These are phyloP conservation scores for Gobius niger DNA, from an alignment of 2,113 vertebrate genomes.

Conservation along the genomic window DNA sequence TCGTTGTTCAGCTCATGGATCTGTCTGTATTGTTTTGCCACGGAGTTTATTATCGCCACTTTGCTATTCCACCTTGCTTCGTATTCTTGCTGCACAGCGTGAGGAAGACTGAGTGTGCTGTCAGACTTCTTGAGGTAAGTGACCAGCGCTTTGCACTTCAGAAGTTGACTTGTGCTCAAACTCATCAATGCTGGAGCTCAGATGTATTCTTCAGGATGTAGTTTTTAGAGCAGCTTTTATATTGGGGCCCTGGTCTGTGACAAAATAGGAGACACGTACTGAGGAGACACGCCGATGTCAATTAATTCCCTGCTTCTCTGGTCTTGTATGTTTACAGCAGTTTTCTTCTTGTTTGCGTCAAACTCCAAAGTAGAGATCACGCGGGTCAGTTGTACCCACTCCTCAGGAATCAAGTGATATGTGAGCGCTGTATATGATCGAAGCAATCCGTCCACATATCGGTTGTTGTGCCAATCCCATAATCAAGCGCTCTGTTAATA, in stretches of 20 bases:
- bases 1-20: neutral
- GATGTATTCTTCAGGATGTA: neutral
- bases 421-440: slow-evolving; percentile 12
- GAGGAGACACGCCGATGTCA: neutral
- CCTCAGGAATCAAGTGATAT: too few relatives aligned
- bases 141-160: neutral
- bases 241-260: slow-evolving; percentile 6
- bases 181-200: too few relatives aligned
- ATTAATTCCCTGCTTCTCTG: neutral
- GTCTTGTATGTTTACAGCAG: too few relatives aligned
- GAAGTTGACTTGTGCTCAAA: too few relatives aligned
- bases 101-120: neutral
- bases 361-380: too few relatives aligned
- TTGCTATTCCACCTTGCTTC: too few relatives aligned
- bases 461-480: slow-evolving; percentile 8
- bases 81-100: neutral
- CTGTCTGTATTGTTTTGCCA: neutral
- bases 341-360: too few relatives aligned
- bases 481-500: neutral
- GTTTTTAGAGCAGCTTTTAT: slow-evolving; percentile 7
- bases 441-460: slow-evolving; percentile 27
- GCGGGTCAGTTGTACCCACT: too few relatives aligned
- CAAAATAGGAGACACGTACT: neutral
- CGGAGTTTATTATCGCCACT: too few relatives aligned
- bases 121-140: slow-evolving; percentile 3